Evolutionary conservation across 2,797 vertebrate genomes (phyloP).

Genomic region (Apogon hyalosoma): DNA sequence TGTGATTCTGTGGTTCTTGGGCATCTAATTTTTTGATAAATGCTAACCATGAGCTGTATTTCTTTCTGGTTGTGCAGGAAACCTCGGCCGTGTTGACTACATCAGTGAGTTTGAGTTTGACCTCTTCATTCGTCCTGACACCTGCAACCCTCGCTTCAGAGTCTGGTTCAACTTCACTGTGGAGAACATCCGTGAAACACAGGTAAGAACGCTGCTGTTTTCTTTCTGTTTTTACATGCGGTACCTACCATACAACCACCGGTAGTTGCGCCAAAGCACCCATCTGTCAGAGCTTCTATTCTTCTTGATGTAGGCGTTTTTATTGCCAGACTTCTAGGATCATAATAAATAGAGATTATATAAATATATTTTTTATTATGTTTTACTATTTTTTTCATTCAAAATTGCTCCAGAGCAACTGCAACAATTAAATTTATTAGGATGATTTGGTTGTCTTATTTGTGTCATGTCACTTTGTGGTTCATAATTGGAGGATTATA

Average conservation of each 20-base stretch:
- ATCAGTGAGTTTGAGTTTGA: conserved; percentile 98
- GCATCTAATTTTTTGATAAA: neutral
- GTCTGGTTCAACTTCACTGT: conserved; percentile 99
- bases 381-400: neutral
- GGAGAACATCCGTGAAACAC: conserved; percentile 94
- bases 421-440: too few relatives aligned
- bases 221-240: neutral
- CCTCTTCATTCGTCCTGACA: conserved; percentile 97
- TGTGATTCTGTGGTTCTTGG: neutral
- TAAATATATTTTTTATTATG: too few relatives aligned
- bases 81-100: conserved; percentile 94
- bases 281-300: too few relatives aligned
- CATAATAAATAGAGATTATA: too few relatives aligned
- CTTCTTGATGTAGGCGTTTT: too few relatives aligned
- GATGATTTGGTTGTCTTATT: neutral
- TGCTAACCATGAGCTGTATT: conserved; percentile 21
- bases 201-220: conserved; percentile 84
- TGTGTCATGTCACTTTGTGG: neutral
- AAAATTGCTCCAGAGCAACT: too few relatives aligned
- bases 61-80: conserved; percentile 83
- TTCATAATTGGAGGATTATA: neutral
- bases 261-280: neutral
- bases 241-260: neutral
- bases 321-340: too few relatives aligned
- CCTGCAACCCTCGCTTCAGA: conserved; percentile 97